Percentiles rank a stretch among this genome's conserved stretches.
Evolutionary conservation across 2,113 vertebrate genomes (phyloP).

Genomic region (Microcebus murinus): DNA sequence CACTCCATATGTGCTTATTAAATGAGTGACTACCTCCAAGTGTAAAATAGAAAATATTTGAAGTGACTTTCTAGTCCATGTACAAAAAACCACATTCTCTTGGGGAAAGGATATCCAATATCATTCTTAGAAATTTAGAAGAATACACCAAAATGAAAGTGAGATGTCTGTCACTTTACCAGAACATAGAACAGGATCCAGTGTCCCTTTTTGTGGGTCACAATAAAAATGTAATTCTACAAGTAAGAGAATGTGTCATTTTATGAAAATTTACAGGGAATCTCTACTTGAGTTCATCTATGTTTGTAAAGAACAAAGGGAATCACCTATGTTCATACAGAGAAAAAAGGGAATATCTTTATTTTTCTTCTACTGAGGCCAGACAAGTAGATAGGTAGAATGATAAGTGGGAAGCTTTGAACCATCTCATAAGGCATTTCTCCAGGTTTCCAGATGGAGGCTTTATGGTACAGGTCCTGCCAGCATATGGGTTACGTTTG

Average conservation of each 20-base stretch:
- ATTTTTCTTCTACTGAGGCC: background rate
- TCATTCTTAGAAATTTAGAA: constrained; percentile 22
- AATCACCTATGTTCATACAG: background rate
- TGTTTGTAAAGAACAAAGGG: background rate
- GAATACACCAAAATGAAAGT: background rate
- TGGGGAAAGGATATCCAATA: background rate
- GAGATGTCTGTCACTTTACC: background rate
- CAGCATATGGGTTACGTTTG: background rate
- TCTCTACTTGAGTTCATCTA: background rate
- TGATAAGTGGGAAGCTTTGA: background rate
- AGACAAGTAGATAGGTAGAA: background rate
- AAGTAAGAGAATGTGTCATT: background rate
- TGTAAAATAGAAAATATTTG: background rate
- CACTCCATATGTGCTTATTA: background rate
- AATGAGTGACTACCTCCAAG: background rate
- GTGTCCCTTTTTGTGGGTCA: background rate
- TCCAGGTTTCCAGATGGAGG: background rate
- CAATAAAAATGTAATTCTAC: constrained; percentile 11
- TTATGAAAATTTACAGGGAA: background rate
- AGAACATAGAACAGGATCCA: background rate
- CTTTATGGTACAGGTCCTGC: background rate
- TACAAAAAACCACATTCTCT: background rate
- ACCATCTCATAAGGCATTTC: background rate
- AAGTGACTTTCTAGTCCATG: background rate
- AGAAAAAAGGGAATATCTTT: background rate